Base-by-base conservation (phyloP, 2,888 invertebrate genomes). In the Drosophila mayaguana region DNA sequence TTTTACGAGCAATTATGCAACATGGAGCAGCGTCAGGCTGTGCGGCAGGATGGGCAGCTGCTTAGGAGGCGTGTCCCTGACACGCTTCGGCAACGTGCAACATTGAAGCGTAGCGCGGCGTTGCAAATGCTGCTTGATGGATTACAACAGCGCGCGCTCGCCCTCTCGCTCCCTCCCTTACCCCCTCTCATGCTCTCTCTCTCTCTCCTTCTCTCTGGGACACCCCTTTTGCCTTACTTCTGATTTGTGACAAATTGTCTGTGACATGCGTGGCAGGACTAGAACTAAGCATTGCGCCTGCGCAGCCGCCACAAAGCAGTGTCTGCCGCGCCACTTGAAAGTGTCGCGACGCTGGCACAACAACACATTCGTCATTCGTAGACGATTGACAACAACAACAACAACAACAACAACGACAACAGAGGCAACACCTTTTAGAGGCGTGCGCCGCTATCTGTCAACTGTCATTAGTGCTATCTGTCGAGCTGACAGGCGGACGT, bases 231-330 rank as follows among this genome's bases (percentile, higher is more conserved):
- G 86, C 78, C 59, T 87, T 85, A 80, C 74, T 82, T 86, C 75
- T 86, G 89, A 86, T 86, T 80, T 83, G 83, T 88, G 81, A 85
- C 83, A 90, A 88, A 88, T 88, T 73, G 78, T 80, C 73, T 71
- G 72, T 88, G 88, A 88, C 83, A 85, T 55, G 77, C 72, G 65
- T 80, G 61, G 56, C 50, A 53, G 63, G 56, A 32, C 67, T 63
- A 55, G 22, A 22, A 28, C 54, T 0, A 18, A 56, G 25, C 53
- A 9, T 12, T 50, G 50, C 62, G 55, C 34, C 67, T 67, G 45
- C 51, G 38, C 64, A 50, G 45, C 61, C 56, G 42, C 28, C 32
- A 32, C 32, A 32, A 20, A 20, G 43, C 43, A 18, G 42, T 28
- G 63, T 20, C 51, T 63, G 57, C 66, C 50, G 22, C 55, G 46